phyloP scores from a whole-genome alignment of 2,113 vertebrate species.

The Cervus canadensis region DNA sequence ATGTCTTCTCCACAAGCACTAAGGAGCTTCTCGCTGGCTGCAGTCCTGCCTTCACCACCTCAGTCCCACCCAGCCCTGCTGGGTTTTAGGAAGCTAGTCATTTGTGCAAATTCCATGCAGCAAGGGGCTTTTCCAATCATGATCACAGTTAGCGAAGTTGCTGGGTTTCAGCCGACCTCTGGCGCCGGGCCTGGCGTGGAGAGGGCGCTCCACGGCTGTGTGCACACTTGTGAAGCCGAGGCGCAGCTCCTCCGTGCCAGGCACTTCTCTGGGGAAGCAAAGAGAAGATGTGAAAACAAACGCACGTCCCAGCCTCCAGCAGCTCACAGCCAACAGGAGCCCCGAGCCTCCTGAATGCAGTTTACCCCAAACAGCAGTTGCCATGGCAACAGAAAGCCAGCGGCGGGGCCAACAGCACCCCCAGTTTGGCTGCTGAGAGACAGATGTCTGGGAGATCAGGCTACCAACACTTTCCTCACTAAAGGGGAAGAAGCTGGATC shows the following conservation, averaged over 20 bases:
- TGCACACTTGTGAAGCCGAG: background rate
- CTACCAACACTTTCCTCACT: background rate
- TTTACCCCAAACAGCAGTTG: conserved; percentile 49
- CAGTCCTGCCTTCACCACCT: background rate
- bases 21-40: fast-evolving
- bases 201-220: background rate
- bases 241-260: background rate
- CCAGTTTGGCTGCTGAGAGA: background rate
- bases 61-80: background rate
- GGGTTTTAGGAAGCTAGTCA: no score
- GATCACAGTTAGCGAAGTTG: no score
- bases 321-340: background rate
- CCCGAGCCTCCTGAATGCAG: background rate
- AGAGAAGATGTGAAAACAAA: background rate
- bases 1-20: background rate
- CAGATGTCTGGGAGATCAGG: background rate
- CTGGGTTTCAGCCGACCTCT: background rate
- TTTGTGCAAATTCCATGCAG: background rate
- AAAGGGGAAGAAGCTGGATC: background rate
- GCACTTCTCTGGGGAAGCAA: background rate
- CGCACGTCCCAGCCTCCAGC: background rate
- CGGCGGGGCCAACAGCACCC: background rate
- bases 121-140: background rate
- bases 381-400: background rate
- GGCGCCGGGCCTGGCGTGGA: background rate